Evolutionary conservation across 2,797 vertebrate genomes (phyloP).

Genomic region (Crenuchus spilurus): DNA sequence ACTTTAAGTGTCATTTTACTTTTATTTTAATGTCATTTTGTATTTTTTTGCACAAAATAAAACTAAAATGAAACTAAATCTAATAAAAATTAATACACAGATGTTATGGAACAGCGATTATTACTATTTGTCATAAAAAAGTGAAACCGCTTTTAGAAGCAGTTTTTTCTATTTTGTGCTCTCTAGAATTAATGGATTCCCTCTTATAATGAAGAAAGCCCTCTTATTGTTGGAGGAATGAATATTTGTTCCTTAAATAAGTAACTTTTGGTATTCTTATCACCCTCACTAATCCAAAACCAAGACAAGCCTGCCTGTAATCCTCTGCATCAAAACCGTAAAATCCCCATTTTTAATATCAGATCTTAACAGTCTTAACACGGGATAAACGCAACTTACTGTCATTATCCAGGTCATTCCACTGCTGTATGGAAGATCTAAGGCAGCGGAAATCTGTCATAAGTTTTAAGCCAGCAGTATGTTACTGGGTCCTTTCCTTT

Average conservation of each 20-base stretch:
- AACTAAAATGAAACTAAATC: too few relatives aligned
- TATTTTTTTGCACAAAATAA: too few relatives aligned
- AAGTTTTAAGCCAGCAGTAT: neutral
- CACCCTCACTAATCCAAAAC: constrained; percentile 66
- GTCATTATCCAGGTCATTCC: constrained; percentile 66
- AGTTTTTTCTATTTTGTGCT: neutral
- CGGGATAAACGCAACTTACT: constrained; percentile 71
- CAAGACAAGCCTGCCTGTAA: constrained; percentile 70
- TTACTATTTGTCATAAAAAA: too few relatives aligned
- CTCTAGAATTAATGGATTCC: neutral
- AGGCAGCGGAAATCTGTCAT: constrained; percentile 2
- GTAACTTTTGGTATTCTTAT: constrained; percentile 61
- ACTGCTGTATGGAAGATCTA: constrained; percentile 18
- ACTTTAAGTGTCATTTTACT: too few relatives aligned
- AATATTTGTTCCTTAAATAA: constrained; percentile 57
- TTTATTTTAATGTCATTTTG: too few relatives aligned
- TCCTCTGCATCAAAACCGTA: constrained; percentile 73
- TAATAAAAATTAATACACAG: too few relatives aligned
- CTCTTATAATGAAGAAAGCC: too few relatives aligned
- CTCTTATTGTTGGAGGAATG: neutral
- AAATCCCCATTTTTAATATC: constrained; percentile 71
- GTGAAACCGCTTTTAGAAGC: neutral
- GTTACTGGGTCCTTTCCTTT: neutral
- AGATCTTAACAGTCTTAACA: constrained; percentile 72
- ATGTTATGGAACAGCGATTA: too few relatives aligned